Evolutionary conservation across 2,888 invertebrate species (phyloP).

Genomic region (Sinotaia quadrata): DNA sequence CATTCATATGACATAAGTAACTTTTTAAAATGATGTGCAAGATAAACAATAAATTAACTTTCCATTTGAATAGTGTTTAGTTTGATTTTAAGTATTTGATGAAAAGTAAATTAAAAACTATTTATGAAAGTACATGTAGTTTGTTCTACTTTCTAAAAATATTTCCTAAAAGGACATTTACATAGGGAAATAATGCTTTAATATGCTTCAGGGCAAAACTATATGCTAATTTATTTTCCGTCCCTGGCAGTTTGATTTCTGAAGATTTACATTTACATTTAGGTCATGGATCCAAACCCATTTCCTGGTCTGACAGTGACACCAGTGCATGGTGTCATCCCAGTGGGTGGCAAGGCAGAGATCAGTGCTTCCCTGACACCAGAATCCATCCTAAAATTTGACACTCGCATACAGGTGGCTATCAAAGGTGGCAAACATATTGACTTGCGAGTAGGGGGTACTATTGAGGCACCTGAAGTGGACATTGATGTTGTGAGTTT

Average conservation of each 20-base stretch:
- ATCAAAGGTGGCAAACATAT: constrained; percentile 68
- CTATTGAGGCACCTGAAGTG: constrained; percentile 69
- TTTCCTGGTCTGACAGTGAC: constrained; percentile 68
- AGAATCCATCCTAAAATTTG: constrained; percentile 70
- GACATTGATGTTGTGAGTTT: constrained; percentile 67
- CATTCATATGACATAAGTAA: no score
- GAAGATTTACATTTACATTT: constrained; percentile 19
- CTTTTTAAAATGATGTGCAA: no score
- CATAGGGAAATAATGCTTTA: no score
- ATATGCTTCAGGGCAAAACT: no score
- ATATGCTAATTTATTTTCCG: no score
- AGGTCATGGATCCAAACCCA: constrained; percentile 71
- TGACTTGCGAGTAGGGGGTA: constrained; percentile 71
- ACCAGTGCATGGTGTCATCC: constrained; percentile 70
- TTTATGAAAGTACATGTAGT: no score
- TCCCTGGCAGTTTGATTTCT: background rate
- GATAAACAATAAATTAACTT: no score
- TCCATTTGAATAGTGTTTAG: no score
- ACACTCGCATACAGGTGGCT: constrained; percentile 66
- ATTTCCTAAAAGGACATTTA: no score
- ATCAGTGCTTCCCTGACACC: constrained; percentile 67
- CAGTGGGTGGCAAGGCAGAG: constrained; percentile 69
- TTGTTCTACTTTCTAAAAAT: no score
- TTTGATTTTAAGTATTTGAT: no score
- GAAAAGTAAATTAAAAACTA: no score